phyloP scores from a whole-genome alignment of 2,797 vertebrate species.

The Cygnus olor region DNA sequence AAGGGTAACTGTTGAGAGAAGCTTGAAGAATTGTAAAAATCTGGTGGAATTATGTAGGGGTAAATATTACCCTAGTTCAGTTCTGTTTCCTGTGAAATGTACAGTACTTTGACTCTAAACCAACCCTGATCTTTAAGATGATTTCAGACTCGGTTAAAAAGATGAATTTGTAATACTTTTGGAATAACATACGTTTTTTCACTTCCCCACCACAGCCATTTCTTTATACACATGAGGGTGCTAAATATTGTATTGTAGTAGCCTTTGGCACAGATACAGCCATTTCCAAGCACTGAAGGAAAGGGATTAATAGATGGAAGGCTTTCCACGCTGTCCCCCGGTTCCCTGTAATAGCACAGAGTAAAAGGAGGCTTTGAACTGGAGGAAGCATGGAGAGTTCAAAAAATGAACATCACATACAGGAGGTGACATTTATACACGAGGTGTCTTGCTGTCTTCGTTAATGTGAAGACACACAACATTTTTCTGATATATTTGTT shows the following conservation, averaged over 20 bases:
- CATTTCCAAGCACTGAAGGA: background rate
- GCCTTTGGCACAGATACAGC: background rate
- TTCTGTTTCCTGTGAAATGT: background rate
- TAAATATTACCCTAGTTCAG: background rate
- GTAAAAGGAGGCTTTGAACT: background rate
- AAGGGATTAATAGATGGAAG: background rate
- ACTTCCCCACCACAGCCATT: background rate
- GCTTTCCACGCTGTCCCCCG: background rate
- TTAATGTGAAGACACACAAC: background rate
- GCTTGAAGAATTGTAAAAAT: background rate
- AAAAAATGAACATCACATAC: background rate
- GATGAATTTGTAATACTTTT: background rate
- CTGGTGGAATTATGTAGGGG: background rate
- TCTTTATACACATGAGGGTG: background rate
- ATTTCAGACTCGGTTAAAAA: background rate
- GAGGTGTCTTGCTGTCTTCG: background rate
- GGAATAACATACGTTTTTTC: accelerated
- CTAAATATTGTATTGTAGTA: no score
- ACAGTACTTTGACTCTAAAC: background rate
- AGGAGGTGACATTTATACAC: accelerated
- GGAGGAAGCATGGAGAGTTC: background rate
- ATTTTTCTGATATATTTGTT: background rate
- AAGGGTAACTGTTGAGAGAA: background rate
- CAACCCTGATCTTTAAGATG: background rate
- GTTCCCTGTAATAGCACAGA: accelerated